Conservation (phyloP, 2,113 vertebrate species). For the Nannobrachium achirus region DNA sequence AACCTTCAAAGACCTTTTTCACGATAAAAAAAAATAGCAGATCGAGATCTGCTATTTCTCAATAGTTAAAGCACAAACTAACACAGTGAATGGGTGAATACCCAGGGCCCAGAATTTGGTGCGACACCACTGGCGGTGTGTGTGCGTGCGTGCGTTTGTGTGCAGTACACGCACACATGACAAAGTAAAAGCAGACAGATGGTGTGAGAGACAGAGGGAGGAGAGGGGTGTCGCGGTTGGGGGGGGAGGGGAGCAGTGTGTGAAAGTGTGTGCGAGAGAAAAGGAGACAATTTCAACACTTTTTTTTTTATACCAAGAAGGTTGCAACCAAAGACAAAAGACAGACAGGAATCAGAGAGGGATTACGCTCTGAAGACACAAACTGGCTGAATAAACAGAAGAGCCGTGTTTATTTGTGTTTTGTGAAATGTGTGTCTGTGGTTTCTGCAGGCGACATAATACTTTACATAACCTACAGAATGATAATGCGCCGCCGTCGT, state of each 20-base stretch:
- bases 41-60: too few species aligned
- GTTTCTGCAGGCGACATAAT: constrained; percentile 35
- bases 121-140: background rate
- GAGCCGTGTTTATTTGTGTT: constrained; percentile 29
- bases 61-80: too few species aligned
- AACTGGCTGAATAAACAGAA: constrained; percentile 64
- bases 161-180: background rate
- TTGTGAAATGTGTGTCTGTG: constrained; percentile 8
- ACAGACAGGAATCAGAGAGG: constrained; percentile 56
- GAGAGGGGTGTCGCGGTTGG: background rate
- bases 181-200: background rate
- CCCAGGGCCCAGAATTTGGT: too few species aligned
- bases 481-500: constrained; percentile 25
- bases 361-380: constrained; percentile 58
- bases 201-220: background rate
- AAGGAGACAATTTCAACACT: constrained; percentile 19
- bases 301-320: constrained; percentile 45
- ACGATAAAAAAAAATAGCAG: too few species aligned
- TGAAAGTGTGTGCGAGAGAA: constrained; percentile 5
- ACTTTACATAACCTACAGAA: constrained; percentile 42
- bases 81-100: too few species aligned
- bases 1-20: too few species aligned
- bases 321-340: constrained; percentile 58
- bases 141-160: background rate
- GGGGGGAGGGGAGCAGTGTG: background rate